These are phyloP conservation scores for Dinoponera quadriceps DNA, from an alignment of 1,140 invertebrate genomes.

Conservation along the genomic window DNA sequence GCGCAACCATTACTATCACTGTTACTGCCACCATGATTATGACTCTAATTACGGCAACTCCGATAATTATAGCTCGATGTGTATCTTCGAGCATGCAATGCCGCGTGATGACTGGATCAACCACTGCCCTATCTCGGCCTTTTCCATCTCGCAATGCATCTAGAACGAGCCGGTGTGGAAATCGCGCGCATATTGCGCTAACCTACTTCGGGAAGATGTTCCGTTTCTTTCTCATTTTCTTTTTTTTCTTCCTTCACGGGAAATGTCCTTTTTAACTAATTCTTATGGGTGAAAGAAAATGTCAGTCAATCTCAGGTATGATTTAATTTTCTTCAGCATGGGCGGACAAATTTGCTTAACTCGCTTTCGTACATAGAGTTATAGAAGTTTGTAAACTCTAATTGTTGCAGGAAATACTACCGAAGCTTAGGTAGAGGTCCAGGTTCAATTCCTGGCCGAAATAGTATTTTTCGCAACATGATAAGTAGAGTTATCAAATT, in stretches of 20 bases:
- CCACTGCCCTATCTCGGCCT: not conserved
- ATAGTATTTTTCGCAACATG: too few relatives aligned
- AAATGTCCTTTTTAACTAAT: not conserved
- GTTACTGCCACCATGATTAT: slow-evolving; percentile 46
- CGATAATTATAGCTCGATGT: slow-evolving; percentile 53
- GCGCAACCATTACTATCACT: slow-evolving; percentile 34
- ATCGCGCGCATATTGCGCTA: not conserved
- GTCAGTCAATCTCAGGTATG: not conserved
- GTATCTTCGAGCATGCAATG: slow-evolving; percentile 40
- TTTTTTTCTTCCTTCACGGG: not conserved
- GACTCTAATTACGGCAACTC: slow-evolving; percentile 52
- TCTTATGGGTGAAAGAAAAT: not conserved
- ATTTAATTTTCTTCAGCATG: too few relatives aligned
- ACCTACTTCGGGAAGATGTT: not conserved
- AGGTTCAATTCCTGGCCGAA: too few relatives aligned
- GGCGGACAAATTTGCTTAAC: too few relatives aligned
- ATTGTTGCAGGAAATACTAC: too few relatives aligned
- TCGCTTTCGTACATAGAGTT: too few relatives aligned
- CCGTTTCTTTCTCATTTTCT: too few relatives aligned
- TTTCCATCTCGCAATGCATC: not conserved
- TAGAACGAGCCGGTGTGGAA: not conserved
- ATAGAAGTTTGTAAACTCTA: too few relatives aligned
- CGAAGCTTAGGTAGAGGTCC: too few relatives aligned
- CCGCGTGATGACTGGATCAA: slow-evolving; percentile 34
- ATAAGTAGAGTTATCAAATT: too few relatives aligned